Evolutionary conservation across 2,888 invertebrate species (phyloP).

Genomic region (Apotomis turbidana): DNA sequence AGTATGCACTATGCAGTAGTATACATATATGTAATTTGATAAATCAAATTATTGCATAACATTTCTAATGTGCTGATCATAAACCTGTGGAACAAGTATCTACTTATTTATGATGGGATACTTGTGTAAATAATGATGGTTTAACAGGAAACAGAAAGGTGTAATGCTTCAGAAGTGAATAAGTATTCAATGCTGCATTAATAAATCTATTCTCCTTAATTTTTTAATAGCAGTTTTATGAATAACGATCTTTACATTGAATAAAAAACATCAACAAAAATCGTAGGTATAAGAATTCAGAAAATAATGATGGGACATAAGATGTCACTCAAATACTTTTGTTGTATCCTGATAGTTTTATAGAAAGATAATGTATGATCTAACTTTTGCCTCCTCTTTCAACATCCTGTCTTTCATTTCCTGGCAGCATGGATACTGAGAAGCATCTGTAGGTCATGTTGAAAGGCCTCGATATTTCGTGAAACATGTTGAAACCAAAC

Average conservation of each 20-base stretch:
- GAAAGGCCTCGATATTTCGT: slow-evolving; percentile 91
- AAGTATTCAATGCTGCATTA: too few species aligned
- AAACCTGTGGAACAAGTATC: neutral
- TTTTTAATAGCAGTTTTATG: too few species aligned
- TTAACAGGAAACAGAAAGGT: too few species aligned
- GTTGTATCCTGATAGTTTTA: neutral
- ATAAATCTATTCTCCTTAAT: too few species aligned
- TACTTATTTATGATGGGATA: neutral
- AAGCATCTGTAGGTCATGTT: slow-evolving; percentile 94
- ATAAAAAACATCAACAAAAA: slow-evolving; percentile 10
- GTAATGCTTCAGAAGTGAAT: too few species aligned
- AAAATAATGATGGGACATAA: neutral
- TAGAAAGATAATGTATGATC: slow-evolving; percentile 46
- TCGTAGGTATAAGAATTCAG: neutral
- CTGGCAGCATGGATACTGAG: slow-evolving; percentile 97
- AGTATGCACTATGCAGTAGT: too few species aligned
- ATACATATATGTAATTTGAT: neutral
- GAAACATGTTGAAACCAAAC: slow-evolving; percentile 95
- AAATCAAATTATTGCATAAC: neutral
- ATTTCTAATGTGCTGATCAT: neutral
- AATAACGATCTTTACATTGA: neutral
- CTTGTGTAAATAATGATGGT: too few species aligned
- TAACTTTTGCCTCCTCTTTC: slow-evolving; percentile 98
- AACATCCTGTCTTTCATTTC: slow-evolving; percentile 96
- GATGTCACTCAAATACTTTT: neutral